These are phyloP conservation scores for Lates calcarifer DNA, from an alignment of 2,113 vertebrate species.

Conservation along the genomic window DNA sequence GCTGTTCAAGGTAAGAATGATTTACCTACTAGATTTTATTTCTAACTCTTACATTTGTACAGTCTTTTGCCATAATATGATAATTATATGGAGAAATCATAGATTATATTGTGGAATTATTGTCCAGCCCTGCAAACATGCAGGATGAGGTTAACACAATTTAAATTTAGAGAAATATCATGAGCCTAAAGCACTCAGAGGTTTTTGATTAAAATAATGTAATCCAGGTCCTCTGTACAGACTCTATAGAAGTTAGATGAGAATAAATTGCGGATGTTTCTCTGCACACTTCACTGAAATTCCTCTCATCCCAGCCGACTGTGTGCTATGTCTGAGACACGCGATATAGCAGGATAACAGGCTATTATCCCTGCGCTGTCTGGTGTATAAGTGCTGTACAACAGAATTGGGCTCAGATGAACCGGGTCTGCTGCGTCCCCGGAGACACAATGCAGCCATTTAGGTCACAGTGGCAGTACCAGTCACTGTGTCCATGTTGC, in stretches of 20 bases:
- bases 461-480: slow-evolving; percentile 59
- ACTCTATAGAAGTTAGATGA: neutral
- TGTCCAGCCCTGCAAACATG: neutral
- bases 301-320: neutral
- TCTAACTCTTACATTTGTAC: neutral
- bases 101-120: neutral
- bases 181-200: too few relatives aligned
- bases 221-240: slow-evolving; percentile 8
- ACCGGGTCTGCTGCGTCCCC: slow-evolving; percentile 1
- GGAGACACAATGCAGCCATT: slow-evolving; percentile 72
- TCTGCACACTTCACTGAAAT: neutral
- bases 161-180: neutral
- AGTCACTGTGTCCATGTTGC: slow-evolving; percentile 49
- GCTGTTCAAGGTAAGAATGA: too few relatives aligned
- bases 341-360: neutral
- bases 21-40: too few relatives aligned
- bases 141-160: neutral
- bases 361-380: slow-evolving; percentile 2
- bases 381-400: neutral
- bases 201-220: neutral
- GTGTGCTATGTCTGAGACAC: neutral
- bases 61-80: neutral
- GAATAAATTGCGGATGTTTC: neutral
- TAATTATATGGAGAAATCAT: neutral
- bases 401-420: slow-evolving; percentile 27